phyloP scores from a whole-genome alignment of 2,113 vertebrate species.

The Pholis gunnellus region DNA sequence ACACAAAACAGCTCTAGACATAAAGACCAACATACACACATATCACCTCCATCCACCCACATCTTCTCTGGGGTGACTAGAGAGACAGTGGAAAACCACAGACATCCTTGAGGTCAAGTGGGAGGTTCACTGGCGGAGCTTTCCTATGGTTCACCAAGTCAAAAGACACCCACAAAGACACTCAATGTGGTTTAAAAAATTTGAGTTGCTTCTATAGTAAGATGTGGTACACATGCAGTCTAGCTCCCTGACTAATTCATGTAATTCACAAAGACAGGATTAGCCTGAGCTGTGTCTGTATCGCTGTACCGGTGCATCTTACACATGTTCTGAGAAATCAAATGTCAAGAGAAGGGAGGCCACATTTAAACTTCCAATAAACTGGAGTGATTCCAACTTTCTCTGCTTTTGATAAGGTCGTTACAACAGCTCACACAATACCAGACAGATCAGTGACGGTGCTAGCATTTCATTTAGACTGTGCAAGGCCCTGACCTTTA shows the following conservation, averaged over 20 bases:
- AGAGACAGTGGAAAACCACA: conserved; percentile 76
- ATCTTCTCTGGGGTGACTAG: conserved; percentile 58
- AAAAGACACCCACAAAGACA: conserved; percentile 69
- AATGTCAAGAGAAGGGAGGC: conserved; percentile 21
- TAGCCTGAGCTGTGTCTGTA: conserved; percentile 32
- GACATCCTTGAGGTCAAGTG: conserved; percentile 76
- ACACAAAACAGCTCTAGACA: conserved; percentile 13
- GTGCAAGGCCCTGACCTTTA: conserved; percentile 69
- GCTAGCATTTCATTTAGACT: conserved; percentile 64
- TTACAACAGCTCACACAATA: conserved; percentile 59
- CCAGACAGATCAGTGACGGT: conserved; percentile 53
- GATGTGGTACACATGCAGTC: conserved; percentile 41
- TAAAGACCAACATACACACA: conserved; percentile 26
- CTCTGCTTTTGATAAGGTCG: conserved; percentile 73
- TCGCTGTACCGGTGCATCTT: background rate
- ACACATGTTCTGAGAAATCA: conserved; percentile 25
- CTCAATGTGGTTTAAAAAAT: conserved; percentile 48
- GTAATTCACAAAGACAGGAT: conserved; percentile 52
- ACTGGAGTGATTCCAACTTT: conserved; percentile 54
- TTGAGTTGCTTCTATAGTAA: conserved; percentile 23
- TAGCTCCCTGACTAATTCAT: conserved; percentile 54
- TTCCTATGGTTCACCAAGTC: conserved; percentile 62
- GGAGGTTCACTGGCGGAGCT: conserved; percentile 57
- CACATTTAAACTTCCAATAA: conserved; percentile 50
- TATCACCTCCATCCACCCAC: conserved; percentile 52